A percentile compares a stretch with the other conserved stretches of the same genome.
Conservation (phyloP, 2,797 vertebrate genomes). For the Thunnus albacares region DNA sequence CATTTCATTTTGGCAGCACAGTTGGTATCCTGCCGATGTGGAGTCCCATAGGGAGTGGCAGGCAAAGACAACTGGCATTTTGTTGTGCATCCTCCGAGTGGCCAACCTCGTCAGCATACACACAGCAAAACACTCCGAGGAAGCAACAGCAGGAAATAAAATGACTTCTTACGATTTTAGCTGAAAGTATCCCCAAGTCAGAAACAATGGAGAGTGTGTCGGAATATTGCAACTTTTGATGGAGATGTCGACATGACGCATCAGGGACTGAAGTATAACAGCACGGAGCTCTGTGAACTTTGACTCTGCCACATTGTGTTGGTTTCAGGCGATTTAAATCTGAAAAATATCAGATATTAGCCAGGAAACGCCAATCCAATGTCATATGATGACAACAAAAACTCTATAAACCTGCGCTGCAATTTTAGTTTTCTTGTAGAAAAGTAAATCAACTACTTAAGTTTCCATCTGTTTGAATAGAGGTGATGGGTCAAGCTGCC, state of each 20-base stretch:
- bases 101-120: constrained; percentile 28
- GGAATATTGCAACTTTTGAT: not conserved
- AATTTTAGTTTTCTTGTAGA: not conserved
- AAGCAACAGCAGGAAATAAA: not conserved
- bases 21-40: constrained; percentile 68
- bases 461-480: constrained; percentile 3
- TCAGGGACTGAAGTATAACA: constrained; percentile 10
- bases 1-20: constrained; percentile 78
- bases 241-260: not conserved
- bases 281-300: not conserved
- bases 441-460: constrained; percentile 3
- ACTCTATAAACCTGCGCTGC: not conserved
- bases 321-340: constrained; percentile 2
- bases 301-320: not conserved
- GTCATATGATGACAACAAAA: constrained; percentile 1
- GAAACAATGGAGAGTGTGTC: not conserved
- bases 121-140: constrained; percentile 1
- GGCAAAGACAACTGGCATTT: constrained; percentile 66
- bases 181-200: not conserved
- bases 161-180: not conserved
- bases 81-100: constrained; percentile 46
- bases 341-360: not conserved
- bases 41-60: constrained; percentile 74
- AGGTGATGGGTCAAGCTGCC: constrained; percentile 26
- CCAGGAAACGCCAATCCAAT: not conserved